phyloP scores from a whole-genome alignment of 2,113 vertebrate species.

The Aix galericulata region DNA sequence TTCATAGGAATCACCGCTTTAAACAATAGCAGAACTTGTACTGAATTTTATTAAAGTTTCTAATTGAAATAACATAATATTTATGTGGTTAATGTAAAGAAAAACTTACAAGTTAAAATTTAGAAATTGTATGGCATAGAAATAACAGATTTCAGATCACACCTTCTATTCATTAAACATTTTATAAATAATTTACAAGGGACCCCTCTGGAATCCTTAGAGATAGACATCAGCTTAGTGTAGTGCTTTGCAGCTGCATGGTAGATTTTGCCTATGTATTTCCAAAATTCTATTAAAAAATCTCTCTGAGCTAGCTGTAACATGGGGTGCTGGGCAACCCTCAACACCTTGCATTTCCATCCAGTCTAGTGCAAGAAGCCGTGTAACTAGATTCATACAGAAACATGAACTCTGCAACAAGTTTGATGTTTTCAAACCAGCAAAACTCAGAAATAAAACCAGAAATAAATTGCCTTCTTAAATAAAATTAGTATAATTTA shows the following conservation, averaged over 20 bases:
- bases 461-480: not conserved
- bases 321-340: not conserved
- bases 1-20: not conserved
- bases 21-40: not conserved
- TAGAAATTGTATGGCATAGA: not conserved
- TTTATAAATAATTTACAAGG: not conserved
- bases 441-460: not conserved
- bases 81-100: not conserved
- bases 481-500: not conserved
- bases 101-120: not conserved
- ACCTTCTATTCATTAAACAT: not conserved
- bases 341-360: not conserved
- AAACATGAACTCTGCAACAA: not conserved
- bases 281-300: not conserved
- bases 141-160: not conserved
- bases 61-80: not conserved
- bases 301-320: not conserved
- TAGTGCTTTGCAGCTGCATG: not conserved
- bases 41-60: not conserved
- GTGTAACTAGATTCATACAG: not conserved
- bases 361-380: not conserved
- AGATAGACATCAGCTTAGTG: not conserved
- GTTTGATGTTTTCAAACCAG: not conserved
- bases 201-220: not conserved
- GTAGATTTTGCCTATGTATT: not conserved